These are phyloP conservation scores for Leptinotarsa defecta DNA, from an alignment of 1,140 invertebrate species.

Conservation along the genomic window DNA sequence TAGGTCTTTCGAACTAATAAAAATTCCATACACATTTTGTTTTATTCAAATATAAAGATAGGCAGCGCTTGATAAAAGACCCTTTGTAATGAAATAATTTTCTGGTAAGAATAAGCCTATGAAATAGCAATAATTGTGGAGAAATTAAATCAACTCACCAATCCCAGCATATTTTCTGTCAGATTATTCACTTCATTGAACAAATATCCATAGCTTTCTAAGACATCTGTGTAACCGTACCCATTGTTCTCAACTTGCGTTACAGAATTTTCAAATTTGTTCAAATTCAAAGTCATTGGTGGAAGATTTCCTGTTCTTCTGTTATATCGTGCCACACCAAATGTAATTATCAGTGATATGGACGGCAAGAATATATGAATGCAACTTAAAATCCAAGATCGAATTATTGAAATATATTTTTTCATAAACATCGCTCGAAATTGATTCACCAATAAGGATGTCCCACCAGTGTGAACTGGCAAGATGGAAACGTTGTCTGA, in stretches of 20 bases:
- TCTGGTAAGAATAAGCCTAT: too few species aligned
- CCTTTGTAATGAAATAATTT: too few species aligned
- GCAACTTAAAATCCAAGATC: constrained; percentile 62
- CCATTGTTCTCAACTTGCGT: constrained; percentile 42
- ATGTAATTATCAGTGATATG: constrained; percentile 64
- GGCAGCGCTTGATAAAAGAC: too few species aligned
- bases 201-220: constrained; percentile 17
- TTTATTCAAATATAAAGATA: neutral
- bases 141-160: constrained; percentile 32
- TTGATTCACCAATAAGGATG: constrained; percentile 61
- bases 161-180: constrained; percentile 29
- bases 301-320: constrained; percentile 58
- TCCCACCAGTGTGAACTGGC: constrained; percentile 47
- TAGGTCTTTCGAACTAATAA: too few species aligned
- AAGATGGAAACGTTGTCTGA: constrained; percentile 33
- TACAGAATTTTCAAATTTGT: constrained; percentile 48
- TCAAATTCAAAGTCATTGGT: constrained; percentile 52
- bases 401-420: constrained; percentile 60
- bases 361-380: constrained; percentile 66
- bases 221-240: constrained; percentile 3
- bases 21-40: neutral
- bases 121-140: too few species aligned
- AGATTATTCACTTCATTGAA: constrained; percentile 31
- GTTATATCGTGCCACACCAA: constrained; percentile 60
- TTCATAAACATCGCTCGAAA: constrained; percentile 68